Conservation (phyloP, 2,888 invertebrate genomes). For the Diploptera punctata region DNA sequence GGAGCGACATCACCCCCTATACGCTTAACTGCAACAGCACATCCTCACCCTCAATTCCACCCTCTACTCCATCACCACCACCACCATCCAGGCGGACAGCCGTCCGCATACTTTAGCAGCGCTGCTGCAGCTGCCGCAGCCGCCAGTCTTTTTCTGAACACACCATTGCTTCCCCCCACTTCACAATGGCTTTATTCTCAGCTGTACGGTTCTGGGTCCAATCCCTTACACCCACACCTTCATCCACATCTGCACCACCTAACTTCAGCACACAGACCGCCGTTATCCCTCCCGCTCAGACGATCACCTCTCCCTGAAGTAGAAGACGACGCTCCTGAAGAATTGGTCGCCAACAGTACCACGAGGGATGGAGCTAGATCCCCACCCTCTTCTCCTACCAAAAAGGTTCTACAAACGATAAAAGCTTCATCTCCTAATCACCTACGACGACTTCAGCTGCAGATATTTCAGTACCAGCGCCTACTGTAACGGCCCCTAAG, state of each 20-base stretch:
- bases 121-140: slow-evolving; percentile 74
- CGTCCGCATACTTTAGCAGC: slow-evolving; percentile 56
- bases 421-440: slow-evolving; percentile 10
- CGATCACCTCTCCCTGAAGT: not conserved
- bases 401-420: slow-evolving; percentile 31
- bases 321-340: slow-evolving; percentile 9
- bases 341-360: not conserved
- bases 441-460: slow-evolving; percentile 42
- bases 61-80: slow-evolving; percentile 46
- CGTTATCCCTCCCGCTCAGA: not conserved
- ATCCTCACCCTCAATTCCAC: slow-evolving; percentile 50
- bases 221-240: slow-evolving; percentile 5
- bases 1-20: slow-evolving; percentile 49
- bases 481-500: slow-evolving; percentile 51
- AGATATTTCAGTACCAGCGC: not conserved
- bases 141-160: slow-evolving; percentile 71
- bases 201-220: slow-evolving; percentile 58
- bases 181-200: slow-evolving; percentile 82
- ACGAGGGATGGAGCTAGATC: slow-evolving; percentile 55
- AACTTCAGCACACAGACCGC: not conserved
- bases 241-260: slow-evolving; percentile 17
- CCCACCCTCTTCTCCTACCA: slow-evolving; percentile 67
- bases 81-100: slow-evolving; percentile 25
- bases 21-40: slow-evolving; percentile 38
- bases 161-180: slow-evolving; percentile 75